Conservation (phyloP, 37 sponge, comb jelly and placozoan species). For the Hexactinellida sp. region DNA sequence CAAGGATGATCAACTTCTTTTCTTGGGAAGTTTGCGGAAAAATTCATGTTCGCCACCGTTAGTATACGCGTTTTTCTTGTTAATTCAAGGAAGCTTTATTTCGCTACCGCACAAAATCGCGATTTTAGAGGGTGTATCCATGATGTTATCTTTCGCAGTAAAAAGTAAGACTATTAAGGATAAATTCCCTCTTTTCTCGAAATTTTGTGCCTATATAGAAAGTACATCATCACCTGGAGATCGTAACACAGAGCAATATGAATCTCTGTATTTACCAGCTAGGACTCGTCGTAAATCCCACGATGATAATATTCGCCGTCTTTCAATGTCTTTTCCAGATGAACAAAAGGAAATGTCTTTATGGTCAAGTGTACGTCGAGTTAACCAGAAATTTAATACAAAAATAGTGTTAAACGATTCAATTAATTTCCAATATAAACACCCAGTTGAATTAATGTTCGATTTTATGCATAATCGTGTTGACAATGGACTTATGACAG, state of each 20-base stretch:
- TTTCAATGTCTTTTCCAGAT: background rate
- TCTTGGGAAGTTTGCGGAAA: background rate
- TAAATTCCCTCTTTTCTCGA: slow-evolving; percentile 5
- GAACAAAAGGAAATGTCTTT: background rate
- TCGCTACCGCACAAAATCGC: slow-evolving; percentile 9
- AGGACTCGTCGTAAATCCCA: background rate
- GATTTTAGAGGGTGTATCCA: background rate
- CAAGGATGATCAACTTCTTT: background rate
- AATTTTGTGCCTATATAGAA: background rate
- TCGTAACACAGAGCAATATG: background rate
- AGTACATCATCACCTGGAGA: background rate
- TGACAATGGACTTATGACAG: background rate
- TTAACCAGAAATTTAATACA: background rate
- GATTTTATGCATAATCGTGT: background rate
- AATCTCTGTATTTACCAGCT: background rate
- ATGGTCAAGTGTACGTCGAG: background rate
- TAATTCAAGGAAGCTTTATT: background rate
- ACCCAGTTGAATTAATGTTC: background rate
- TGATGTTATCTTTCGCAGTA: background rate
- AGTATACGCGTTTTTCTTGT: background rate
- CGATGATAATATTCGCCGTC: background rate
- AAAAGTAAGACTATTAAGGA: background rate
- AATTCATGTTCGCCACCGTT: background rate
- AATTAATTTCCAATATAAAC: background rate
- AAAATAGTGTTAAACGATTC: background rate